Percentiles rank a stretch among this genome's conserved stretches.
Conservation (phyloP, 2,888 invertebrate genomes). For the Lepidochitona cinerea region DNA sequence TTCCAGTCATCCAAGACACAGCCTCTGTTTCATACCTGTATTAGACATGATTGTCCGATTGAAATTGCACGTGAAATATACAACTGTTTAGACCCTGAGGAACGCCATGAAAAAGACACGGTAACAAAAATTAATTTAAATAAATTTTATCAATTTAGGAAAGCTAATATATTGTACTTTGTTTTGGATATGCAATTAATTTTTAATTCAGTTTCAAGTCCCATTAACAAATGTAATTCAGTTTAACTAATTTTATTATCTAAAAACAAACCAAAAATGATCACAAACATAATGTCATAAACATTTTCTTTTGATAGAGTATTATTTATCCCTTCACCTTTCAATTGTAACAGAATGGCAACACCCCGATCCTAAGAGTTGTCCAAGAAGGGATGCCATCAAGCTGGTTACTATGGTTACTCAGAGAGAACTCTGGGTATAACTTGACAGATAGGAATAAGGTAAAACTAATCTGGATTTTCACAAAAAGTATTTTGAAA, state of each 20-base stretch:
- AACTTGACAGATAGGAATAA: conserved; percentile 47
- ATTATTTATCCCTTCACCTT: not conserved
- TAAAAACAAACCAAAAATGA: too few species aligned
- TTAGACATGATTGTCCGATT: conserved; percentile 40
- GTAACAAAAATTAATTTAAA: conserved; percentile 34
- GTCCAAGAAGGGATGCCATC: conserved; percentile 46
- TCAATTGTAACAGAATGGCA: conserved; percentile 42
- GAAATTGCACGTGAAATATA: conserved; percentile 50
- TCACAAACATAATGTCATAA: too few species aligned
- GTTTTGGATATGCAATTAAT: too few species aligned
- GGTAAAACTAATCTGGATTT: too few species aligned
- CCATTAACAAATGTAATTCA: too few species aligned
- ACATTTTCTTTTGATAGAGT: too few species aligned
- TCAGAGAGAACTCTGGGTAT: conserved; percentile 40
- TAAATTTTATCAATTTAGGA: too few species aligned
- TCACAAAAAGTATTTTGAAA: too few species aligned
- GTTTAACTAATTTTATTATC: too few species aligned
- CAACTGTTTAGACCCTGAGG: conserved; percentile 37
- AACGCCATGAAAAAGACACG: conserved; percentile 50
- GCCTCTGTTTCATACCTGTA: conserved; percentile 53
- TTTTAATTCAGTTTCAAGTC: too few species aligned
- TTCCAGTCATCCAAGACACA: conserved; percentile 47
- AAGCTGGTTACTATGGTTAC: conserved; percentile 46
- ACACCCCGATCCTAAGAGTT: conserved; percentile 54
- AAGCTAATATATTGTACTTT: too few species aligned